A percentile compares a stretch with the other conserved stretches of the same genome.
phyloP scores from a whole-genome alignment of 1,140 invertebrate species.

The Sycophaga agraensis region DNA sequence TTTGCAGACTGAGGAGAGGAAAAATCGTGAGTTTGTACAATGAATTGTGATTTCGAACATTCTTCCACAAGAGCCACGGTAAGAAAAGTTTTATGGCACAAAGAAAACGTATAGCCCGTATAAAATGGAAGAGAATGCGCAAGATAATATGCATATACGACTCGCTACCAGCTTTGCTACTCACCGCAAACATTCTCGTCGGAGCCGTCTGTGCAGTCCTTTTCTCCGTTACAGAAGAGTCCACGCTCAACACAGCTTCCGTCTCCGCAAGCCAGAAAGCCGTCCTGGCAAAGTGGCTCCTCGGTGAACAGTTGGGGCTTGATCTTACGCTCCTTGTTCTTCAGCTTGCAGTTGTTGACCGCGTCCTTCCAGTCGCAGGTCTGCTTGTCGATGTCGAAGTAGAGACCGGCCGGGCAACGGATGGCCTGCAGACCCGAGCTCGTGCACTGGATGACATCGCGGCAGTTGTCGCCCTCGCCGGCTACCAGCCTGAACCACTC shows the following conservation, averaged over 20 bases:
- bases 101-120: too few relatives aligned
- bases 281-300: slow-evolving; percentile 86
- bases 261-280: slow-evolving; percentile 84
- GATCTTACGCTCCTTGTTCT: slow-evolving; percentile 86
- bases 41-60: too few relatives aligned
- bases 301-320: slow-evolving; percentile 88
- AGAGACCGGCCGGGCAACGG: slow-evolving; percentile 88
- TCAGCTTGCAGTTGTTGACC: slow-evolving; percentile 90
- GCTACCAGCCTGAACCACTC: slow-evolving; percentile 91
- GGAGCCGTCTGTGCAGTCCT: slow-evolving; percentile 85
- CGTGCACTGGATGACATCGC: slow-evolving; percentile 94
- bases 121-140: too few relatives aligned
- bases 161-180: too few relatives aligned
- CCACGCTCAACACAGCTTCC: slow-evolving; percentile 83
- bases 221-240: slow-evolving; percentile 91
- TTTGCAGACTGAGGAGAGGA: too few relatives aligned
- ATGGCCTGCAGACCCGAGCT: slow-evolving; percentile 91
- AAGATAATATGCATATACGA: too few relatives aligned
- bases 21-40: too few relatives aligned
- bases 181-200: slow-evolving; percentile 91
- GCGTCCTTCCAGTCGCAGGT: slow-evolving; percentile 94
- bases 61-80: too few relatives aligned
- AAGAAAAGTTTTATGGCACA: too few relatives aligned
- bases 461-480: slow-evolving; percentile 88
- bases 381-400: slow-evolving; percentile 94